Evolutionary conservation across 2,888 invertebrate species (phyloP), one percentile per base, ranked within the genome.

Genomic region (Nudaria mundana): DNA sequence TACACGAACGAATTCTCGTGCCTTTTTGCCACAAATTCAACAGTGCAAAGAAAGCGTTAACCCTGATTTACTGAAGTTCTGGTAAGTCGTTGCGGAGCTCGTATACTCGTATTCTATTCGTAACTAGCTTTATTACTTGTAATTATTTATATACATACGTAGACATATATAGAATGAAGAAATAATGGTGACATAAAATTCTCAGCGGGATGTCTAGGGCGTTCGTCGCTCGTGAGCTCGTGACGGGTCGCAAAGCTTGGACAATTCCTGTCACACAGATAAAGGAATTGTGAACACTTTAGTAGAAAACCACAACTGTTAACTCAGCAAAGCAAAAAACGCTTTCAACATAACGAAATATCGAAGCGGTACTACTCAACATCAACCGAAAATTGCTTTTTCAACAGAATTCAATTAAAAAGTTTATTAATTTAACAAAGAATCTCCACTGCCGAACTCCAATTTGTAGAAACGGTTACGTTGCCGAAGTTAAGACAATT

Each of bases 351-450:
- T n/a, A n/a, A n/a, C n/a, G n/a, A n/a, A n/a, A n/a, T n/a, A n/a
- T n/a, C n/a, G n/a, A 45, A 41, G 46, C 20, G 31, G 26, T 61
- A 52, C 48, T 37, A 63, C 64, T 71, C 71, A 71, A 72, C 75
- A 76, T 74, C 71, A 50, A 56, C 63, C 66, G 58, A 74, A 79
- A 78, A 77, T 80, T 76, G 69, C 76, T 78, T 71, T 28, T 74
- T 68, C 62, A 66, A 72, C 77, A 65, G 70, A 73, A 84, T 85
- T 83, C 81, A 83, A 86, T 86, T 87, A 84, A 87, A n/a, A 87
- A 81, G 81, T 87, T 86, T 82, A 85, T 83, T 84, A 81, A 86
- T 85, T 82, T 81, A 70, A 71, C 74, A 76, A 78, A 79, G 81
- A 80, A 80, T 77, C 73, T 53, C 49, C 46, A 67, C 72, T 73